Evolutionary conservation across 1,140 invertebrate genomes (phyloP), one percentile per base, ranked within the genome.

Genomic region (Drosophila sproati): DNA sequence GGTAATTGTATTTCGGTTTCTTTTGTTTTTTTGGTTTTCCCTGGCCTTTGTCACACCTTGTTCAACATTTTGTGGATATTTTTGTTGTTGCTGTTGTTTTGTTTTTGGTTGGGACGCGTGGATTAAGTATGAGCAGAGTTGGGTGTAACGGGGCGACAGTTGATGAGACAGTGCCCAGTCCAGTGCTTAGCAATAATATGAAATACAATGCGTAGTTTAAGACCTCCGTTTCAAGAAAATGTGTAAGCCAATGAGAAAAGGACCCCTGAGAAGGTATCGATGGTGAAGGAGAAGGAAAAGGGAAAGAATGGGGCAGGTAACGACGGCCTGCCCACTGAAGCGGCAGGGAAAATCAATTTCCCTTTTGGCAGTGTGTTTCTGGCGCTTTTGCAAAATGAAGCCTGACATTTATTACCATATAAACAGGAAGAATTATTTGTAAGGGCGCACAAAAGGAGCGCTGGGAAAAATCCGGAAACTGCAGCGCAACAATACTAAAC

Each of bases 331-430:
- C 6, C 52, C 71, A 78, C 59, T 73, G 57, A 76, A 77, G 83
- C 83, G 77, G 64, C 73, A 82, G 82, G 31, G 80, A 87, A 87
- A 87, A 87, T 87, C 82, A 87, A 87, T 87, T 87, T 87, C 83
- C 80, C 80, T 74, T 62, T 83, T 64, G 59, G 48, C 39, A 20
- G 10, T 39, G 32, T 43, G 31, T 62, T 67, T 6, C 7, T 48
- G 51, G 57, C 32, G 50, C 54, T 45, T 8, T 59, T 50, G 72
- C 73, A 52, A 82, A 79, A 75, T 76, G 73, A 82, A 72, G 73
- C 39, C 79, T 87, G 82, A 88, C 82, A 88, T 87, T 87, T 87
- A 87, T 87, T 87, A 82, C 82, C 82, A 87, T 87, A 87, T 87
- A 88, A 82, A 79, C 73, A 82, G 77, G 69, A 73, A 69, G 82